A percentile compares a stretch with the other conserved stretches of the same genome.
These are phyloP conservation scores for Spea multiplicata DNA, from an alignment of 2,113 vertebrate species.

Conservation along the genomic window DNA sequence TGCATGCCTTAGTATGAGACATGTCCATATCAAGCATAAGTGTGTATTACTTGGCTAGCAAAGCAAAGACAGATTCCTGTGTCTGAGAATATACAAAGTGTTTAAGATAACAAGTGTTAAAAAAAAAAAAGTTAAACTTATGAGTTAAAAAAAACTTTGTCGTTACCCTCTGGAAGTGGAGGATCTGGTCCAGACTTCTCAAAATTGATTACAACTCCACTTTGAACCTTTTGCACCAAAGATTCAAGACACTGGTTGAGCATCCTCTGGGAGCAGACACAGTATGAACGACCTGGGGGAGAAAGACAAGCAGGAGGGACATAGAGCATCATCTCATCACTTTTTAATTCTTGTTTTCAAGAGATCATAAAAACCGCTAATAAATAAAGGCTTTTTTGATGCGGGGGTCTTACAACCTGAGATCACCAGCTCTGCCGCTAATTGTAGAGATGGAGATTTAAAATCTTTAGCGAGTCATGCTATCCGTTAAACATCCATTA, in stretches of 20 bases:
- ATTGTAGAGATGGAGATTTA: no score
- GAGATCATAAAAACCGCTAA: no score
- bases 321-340: not conserved
- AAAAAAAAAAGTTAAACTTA: not conserved
- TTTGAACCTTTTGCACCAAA: constrained; percentile 94
- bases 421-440: no score
- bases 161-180: constrained; percentile 75
- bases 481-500: no score
- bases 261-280: constrained; percentile 93
- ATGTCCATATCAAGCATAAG: no score
- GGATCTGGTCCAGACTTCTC: constrained; percentile 96
- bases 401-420: no score
- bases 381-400: no score
- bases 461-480: no score
- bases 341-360: no score
- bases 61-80: not conserved
- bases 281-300: constrained; percentile 87
- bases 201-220: constrained; percentile 95
- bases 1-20: no score
- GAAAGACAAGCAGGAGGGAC: not conserved
- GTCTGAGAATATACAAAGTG: no score
- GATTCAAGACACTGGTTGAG: constrained; percentile 96
- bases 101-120: not conserved
- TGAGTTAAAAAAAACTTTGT: constrained; percentile 6
- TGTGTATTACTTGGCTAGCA: no score